Conservation (phyloP, 2,797 vertebrate species). For the Poeciliopsis paucimaculata region DNA sequence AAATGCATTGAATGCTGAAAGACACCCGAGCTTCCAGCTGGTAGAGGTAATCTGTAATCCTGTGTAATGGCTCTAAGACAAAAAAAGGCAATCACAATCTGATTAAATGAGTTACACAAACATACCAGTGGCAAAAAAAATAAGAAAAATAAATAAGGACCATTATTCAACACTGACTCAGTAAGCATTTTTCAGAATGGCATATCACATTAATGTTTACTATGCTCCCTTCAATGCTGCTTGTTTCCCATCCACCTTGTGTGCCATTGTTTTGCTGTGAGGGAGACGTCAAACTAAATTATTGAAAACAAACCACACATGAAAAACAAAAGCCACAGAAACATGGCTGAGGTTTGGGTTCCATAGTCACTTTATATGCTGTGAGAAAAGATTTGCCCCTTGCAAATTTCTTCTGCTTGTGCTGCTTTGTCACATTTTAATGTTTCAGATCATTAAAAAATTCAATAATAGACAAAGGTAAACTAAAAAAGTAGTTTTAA, state of each 20-base stretch:
- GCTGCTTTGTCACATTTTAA: neutral
- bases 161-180: conserved; percentile 62
- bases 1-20: conserved; percentile 71
- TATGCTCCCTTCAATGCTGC: conserved; percentile 14
- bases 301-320: conserved; percentile 25
- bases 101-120: conserved; percentile 74
- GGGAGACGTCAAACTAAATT: conserved; percentile 46
- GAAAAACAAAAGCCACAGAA: conserved; percentile 30
- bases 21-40: conserved; percentile 50
- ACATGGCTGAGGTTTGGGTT: conserved; percentile 5
- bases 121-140: conserved; percentile 45
- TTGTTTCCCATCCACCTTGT: conserved; percentile 49
- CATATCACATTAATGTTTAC: conserved; percentile 57
- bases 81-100: conserved; percentile 50
- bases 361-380: neutral
- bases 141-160: conserved; percentile 49
- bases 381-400: neutral
- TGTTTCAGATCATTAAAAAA: neutral
- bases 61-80: conserved; percentile 51
- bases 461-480: neutral
- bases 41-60: conserved; percentile 69
- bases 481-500: neutral
- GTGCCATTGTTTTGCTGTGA: conserved; percentile 20
- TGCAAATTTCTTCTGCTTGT: neutral
- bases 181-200: conserved; percentile 60